Percentiles rank a stretch among this genome's conserved stretches.
Conservation (phyloP, 1,140 invertebrate genomes). For the Latrodectus geometricus region DNA sequence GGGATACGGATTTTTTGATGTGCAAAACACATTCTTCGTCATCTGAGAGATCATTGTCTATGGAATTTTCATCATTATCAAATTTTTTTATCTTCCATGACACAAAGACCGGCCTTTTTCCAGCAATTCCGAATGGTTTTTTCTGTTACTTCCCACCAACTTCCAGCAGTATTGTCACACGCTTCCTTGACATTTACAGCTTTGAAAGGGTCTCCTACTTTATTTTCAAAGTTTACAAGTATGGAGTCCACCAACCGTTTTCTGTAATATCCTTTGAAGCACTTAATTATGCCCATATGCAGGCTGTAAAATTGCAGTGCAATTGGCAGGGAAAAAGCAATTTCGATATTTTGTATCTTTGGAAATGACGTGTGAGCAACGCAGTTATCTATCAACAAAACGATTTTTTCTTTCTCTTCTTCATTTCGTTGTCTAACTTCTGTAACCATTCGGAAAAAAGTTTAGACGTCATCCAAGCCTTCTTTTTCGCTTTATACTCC, state of each 20-base stretch:
- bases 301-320: too few relatives aligned
- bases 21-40: slow-evolving; percentile 8
- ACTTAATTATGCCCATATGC: slow-evolving; percentile 9
- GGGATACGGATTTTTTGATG: slow-evolving; percentile 10
- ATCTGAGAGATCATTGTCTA: slow-evolving; percentile 5
- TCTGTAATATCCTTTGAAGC: slow-evolving; percentile 27
- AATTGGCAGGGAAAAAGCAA: too few relatives aligned
- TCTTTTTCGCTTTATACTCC: slow-evolving; percentile 33
- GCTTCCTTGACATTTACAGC: slow-evolving; percentile 16
- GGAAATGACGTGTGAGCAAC: too few relatives aligned
- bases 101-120: slow-evolving; percentile 18
- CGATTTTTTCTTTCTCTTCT: slow-evolving; percentile 8
- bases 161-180: slow-evolving; percentile 3
- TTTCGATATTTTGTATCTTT: too few relatives aligned
- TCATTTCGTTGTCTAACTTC: slow-evolving; percentile 9
- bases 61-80: slow-evolving; percentile 11
- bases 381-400: too few relatives aligned
- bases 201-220: slow-evolving; percentile 14
- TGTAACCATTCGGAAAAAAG: slow-evolving; percentile 12
- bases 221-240: slow-evolving; percentile 17
- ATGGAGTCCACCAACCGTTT: slow-evolving; percentile 7
- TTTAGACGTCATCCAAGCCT: slow-evolving; percentile 16
- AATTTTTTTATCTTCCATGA: not conserved
- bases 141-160: slow-evolving; percentile 12
- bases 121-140: slow-evolving; percentile 8